These are phyloP conservation scores for Pseudotriccus pelzelni DNA, from an alignment of 2,797 vertebrate genomes.

Conservation along the genomic window DNA sequence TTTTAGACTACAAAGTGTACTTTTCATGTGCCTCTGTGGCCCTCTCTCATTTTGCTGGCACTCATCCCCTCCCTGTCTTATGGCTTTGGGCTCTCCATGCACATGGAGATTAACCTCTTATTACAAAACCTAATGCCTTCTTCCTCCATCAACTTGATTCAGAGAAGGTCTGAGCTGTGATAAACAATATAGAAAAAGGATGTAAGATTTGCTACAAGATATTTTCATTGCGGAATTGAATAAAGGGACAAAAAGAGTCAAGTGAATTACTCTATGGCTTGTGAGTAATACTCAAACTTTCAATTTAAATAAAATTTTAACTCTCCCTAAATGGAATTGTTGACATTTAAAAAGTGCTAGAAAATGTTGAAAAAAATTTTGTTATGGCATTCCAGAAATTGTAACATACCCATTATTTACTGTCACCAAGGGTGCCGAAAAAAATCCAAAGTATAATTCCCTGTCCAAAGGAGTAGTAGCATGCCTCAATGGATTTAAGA, in stretches of 20 bases:
- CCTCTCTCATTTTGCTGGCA: background rate
- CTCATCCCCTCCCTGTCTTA: background rate
- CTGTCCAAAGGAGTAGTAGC: background rate
- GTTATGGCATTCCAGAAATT: background rate
- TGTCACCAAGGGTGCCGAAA: background rate
- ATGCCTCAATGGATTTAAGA: background rate
- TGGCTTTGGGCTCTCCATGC: background rate
- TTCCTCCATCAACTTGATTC: background rate
- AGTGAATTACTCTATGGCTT: background rate
- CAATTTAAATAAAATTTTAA: background rate
- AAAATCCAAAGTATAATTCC: background rate
- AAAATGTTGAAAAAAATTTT: background rate
- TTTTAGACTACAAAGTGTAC: background rate
- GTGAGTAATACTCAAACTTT: background rate
- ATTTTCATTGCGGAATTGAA: background rate
- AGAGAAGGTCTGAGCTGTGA: background rate
- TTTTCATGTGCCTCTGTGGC: background rate
- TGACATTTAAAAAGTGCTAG: background rate
- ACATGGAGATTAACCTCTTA: background rate
- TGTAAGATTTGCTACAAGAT: background rate
- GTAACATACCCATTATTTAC: background rate
- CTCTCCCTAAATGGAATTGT: background rate
- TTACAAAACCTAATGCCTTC: accelerated
- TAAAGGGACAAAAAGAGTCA: background rate
- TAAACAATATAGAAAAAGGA: background rate